Evolutionary conservation across 2,888 invertebrate species (phyloP).

Genomic region (Epistrophe eligans): DNA sequence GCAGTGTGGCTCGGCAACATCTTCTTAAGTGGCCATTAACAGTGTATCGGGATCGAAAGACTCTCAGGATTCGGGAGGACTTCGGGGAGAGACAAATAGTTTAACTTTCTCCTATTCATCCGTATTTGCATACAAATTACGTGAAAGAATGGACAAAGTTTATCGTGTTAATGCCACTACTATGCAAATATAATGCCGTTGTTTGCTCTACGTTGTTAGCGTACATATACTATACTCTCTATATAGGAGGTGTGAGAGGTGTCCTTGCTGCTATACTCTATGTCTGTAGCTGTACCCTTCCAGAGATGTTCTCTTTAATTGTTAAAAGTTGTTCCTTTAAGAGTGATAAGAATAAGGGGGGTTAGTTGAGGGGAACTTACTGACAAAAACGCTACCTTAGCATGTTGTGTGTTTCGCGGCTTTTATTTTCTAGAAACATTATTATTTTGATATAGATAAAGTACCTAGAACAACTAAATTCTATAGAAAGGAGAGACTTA

Average conservation of each 20-base stretch:
- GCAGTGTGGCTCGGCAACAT: slow-evolving; percentile 69
- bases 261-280: slow-evolving; percentile 22
- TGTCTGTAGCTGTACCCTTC: neutral
- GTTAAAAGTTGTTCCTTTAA: slow-evolving; percentile 67
- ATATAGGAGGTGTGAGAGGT: slow-evolving; percentile 9
- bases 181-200: slow-evolving; percentile 71
- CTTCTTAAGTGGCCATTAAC: slow-evolving; percentile 76
- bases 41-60: slow-evolving; percentile 66
- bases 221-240: slow-evolving; percentile 4
- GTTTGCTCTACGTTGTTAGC: slow-evolving; percentile 44
- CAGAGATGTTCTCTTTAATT: slow-evolving; percentile 67
- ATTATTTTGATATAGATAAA: slow-evolving; percentile 39
- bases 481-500: neutral
- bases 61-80: slow-evolving; percentile 3
- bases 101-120: slow-evolving; percentile 75
- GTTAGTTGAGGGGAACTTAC: slow-evolving; percentile 5
- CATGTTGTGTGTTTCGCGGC: slow-evolving; percentile 37
- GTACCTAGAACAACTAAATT: slow-evolving; percentile 7
- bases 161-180: slow-evolving; percentile 75
- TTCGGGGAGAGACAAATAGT: slow-evolving; percentile 70
- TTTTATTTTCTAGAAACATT: slow-evolving; percentile 43
- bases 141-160: slow-evolving; percentile 76
- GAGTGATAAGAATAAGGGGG: slow-evolving; percentile 27
- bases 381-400: slow-evolving; percentile 14
- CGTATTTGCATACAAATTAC: slow-evolving; percentile 76